Conservation (phyloP, 2,113 vertebrate genomes). For the Scomber colias region DNA sequence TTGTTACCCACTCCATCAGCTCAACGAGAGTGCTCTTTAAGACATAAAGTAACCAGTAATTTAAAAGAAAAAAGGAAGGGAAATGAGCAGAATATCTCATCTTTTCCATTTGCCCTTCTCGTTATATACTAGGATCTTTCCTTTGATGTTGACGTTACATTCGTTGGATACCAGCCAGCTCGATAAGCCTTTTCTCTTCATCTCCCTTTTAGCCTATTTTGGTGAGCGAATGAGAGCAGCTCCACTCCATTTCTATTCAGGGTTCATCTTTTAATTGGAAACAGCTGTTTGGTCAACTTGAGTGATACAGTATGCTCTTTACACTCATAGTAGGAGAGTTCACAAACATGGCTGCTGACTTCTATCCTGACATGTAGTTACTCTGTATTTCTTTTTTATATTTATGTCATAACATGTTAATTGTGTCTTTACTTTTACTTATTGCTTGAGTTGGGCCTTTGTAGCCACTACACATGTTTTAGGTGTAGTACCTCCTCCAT, state of each 20-base stretch:
- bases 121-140: too few species aligned
- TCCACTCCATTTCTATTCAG: conserved; percentile 54
- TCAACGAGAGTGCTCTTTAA: too few species aligned
- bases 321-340: not conserved
- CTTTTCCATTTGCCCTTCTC: too few species aligned
- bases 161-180: not conserved
- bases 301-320: conserved; percentile 45
- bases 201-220: conserved; percentile 49
- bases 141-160: not conserved
- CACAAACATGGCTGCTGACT: conserved; percentile 37
- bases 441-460: not conserved
- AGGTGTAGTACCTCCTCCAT: not conserved
- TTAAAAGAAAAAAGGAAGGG: too few species aligned
- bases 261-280: conserved; percentile 72
- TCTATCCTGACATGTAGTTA: not conserved
- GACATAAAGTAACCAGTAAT: too few species aligned
- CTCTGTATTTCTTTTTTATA: not conserved
- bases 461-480: not conserved
- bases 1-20: too few species aligned
- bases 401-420: not conserved
- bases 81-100: too few species aligned
- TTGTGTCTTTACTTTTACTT: conserved; percentile 5
- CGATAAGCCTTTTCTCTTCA: conserved; percentile 19
- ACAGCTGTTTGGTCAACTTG: conserved; percentile 68
- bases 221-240: conserved; percentile 33